Conservation (phyloP, 1,140 invertebrate species). For the Cherax destructor region DNA sequence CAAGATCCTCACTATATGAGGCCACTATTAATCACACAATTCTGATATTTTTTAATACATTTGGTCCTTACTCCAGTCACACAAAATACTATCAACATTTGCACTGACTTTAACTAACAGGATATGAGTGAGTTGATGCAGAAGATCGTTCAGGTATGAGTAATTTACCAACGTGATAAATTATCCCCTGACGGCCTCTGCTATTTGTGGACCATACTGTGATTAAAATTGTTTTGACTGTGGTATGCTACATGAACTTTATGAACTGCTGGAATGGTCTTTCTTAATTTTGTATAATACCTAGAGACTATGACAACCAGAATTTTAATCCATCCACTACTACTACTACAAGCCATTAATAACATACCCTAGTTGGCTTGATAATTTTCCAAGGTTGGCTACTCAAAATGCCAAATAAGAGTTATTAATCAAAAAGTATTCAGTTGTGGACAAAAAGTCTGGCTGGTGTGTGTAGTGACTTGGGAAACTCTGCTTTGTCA, state of each 20-base stretch:
- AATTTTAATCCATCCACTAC: background rate
- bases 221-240: background rate
- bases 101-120: background rate
- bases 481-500: background rate
- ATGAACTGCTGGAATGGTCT: slow-evolving; percentile 48
- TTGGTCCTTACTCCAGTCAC: background rate
- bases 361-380: background rate
- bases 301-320: background rate
- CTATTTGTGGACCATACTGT: background rate
- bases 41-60: slow-evolving; percentile 1
- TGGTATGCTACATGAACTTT: background rate
- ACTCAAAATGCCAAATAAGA: background rate
- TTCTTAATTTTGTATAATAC: slow-evolving; percentile 12
- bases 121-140: background rate
- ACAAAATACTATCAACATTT: slow-evolving; percentile 4
- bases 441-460: background rate
- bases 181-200: slow-evolving; percentile 20
- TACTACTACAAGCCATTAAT: background rate
- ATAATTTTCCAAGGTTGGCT: background rate
- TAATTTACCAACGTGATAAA: slow-evolving; percentile 19
- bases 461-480: background rate
- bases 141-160: background rate
- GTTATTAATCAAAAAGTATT: background rate
- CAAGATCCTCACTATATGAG: slow-evolving; percentile 23
- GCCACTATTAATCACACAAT: background rate